These are phyloP conservation scores for Crepidodera aurea DNA, from an alignment of 2,888 invertebrate genomes.

Conservation along the genomic window DNA sequence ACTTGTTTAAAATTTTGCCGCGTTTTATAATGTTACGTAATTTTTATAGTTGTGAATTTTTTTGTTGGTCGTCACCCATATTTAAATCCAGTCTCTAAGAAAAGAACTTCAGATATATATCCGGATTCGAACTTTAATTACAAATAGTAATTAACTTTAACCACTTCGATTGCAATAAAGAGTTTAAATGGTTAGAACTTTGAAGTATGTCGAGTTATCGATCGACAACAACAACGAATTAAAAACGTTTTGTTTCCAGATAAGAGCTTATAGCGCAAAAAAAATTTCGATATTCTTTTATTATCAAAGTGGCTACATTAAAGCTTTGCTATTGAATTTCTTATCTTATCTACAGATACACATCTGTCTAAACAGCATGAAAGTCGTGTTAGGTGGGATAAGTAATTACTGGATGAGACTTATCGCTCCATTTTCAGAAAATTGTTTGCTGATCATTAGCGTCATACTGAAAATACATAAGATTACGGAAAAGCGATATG, in stretches of 20 bases:
- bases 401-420: constrained; percentile 34
- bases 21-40: too few species aligned
- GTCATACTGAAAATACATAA: constrained; percentile 27
- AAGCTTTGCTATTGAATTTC: constrained; percentile 49
- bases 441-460: constrained; percentile 36
- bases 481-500: constrained; percentile 27
- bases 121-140: constrained; percentile 15
- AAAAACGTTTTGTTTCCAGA: constrained; percentile 43
- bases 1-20: too few species aligned
- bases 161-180: constrained; percentile 22
- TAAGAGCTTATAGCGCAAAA: constrained; percentile 37
- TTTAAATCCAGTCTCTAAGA: too few species aligned
- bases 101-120: background rate
- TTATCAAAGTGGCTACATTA: constrained; percentile 52
- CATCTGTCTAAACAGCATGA: constrained; percentile 53
- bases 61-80: too few species aligned
- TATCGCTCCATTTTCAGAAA: constrained; percentile 31
- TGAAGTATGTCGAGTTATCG: constrained; percentile 25
- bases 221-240: constrained; percentile 13
- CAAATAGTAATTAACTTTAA: constrained; percentile 21
- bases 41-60: too few species aligned
- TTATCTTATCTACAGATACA: constrained; percentile 51
- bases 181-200: constrained; percentile 12
- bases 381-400: constrained; percentile 37
- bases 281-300: constrained; percentile 52